Evolutionary conservation across 53 echinoderm and acorn worm genomes (phyloP).

Genomic region (Echinometra lucunter): DNA sequence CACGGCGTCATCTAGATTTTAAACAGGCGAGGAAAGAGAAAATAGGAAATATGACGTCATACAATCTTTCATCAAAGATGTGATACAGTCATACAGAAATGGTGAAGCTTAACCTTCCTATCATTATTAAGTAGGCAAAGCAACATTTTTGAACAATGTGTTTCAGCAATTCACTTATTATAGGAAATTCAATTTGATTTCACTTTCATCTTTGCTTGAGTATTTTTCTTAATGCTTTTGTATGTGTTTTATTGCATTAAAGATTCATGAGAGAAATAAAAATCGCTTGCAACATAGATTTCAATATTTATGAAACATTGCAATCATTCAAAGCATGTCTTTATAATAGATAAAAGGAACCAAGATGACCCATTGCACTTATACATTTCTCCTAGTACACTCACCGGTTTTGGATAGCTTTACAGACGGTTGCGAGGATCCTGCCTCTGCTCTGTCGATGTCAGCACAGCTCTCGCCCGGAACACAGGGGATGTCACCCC

Average conservation of each 20-base stretch:
- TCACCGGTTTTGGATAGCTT: background rate
- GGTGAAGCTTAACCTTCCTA: background rate
- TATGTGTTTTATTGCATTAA: no score
- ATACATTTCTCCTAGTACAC: background rate
- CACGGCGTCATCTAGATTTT: constrained; percentile 61
- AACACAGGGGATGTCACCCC: background rate
- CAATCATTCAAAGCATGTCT: no score
- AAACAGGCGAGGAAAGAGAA: background rate
- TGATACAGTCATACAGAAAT: background rate
- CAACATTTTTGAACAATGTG: background rate
- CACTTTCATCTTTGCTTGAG: background rate
- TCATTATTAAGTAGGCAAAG: background rate
- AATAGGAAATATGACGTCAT: background rate
- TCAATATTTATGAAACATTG: no score
- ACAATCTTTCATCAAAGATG: background rate
- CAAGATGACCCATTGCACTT: background rate
- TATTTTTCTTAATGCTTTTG: background rate
- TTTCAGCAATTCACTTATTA: background rate
- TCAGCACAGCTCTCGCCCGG: background rate
- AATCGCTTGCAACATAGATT: background rate
- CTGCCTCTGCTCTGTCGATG: background rate
- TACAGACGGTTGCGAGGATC: background rate
- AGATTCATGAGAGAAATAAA: no score
- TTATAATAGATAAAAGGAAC: no score
- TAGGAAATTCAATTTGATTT: background rate